A percentile compares a stretch with the other conserved stretches of the same genome.
Conservation (phyloP, 2,888 invertebrate species). For the Nudaria mundana region DNA sequence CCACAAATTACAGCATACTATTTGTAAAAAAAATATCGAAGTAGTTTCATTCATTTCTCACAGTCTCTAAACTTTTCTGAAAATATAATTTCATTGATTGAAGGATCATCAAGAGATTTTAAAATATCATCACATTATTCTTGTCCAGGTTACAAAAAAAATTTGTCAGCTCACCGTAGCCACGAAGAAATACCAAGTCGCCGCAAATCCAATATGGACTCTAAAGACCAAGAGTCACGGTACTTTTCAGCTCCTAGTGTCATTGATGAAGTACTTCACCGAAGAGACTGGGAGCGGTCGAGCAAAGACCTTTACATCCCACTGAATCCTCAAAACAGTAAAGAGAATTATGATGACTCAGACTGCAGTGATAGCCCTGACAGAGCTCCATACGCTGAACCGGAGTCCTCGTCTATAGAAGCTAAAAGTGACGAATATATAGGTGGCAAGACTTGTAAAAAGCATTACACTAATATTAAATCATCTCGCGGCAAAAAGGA, state of each 20-base stretch:
- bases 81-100: no score
- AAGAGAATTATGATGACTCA: conserved; percentile 25
- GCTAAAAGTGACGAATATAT: conserved; percentile 37
- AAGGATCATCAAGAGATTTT: no score
- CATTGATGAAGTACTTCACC: conserved; percentile 65
- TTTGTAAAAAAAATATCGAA: no score
- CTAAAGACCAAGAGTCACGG: conserved; percentile 41
- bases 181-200: conserved; percentile 63
- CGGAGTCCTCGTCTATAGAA: conserved; percentile 43
- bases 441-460: conserved; percentile 51
- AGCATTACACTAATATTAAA: conserved; percentile 68
- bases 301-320: conserved; percentile 64
- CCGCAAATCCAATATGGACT: conserved; percentile 48
- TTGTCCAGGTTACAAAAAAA: conserved; percentile 50
- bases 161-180: conserved; percentile 60
- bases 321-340: conserved; percentile 29
- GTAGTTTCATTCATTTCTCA: no score
- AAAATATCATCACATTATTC: no score
- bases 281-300: conserved; percentile 72
- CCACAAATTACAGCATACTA: no score
- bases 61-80: no score
- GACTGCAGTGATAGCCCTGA: conserved; percentile 34
- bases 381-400: conserved; percentile 38
- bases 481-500: conserved; percentile 53
- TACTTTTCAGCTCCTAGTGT: conserved; percentile 73